Percentiles rank a stretch among this genome's conserved stretches.
Evolutionary conservation across 2,888 invertebrate genomes (phyloP).

Genomic region (Quadroppia sp.): DNA sequence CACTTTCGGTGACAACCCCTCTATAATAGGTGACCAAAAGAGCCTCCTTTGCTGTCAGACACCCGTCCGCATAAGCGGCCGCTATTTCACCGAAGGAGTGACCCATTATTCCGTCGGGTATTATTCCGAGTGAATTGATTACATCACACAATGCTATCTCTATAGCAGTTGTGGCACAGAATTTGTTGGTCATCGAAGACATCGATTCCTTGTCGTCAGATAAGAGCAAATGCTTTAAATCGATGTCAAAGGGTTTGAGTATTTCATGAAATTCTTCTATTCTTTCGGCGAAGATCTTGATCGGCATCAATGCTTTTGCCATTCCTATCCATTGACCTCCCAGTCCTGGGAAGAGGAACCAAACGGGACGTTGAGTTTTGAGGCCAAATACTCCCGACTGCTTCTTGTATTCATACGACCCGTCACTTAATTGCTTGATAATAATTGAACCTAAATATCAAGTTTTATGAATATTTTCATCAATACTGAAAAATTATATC

Average conservation of each 20-base stretch:
- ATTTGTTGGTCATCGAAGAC: slow-evolving; percentile 90
- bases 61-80: slow-evolving; percentile 58
- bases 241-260: slow-evolving; percentile 20
- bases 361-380: slow-evolving; percentile 65
- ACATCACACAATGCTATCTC: slow-evolving; percentile 53
- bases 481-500: background rate
- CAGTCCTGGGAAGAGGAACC: slow-evolving; percentile 85
- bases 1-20: slow-evolving; percentile 51
- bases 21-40: slow-evolving; percentile 58
- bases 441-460: background rate
- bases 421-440: background rate
- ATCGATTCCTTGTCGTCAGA: slow-evolving; percentile 56
- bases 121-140: slow-evolving; percentile 51
- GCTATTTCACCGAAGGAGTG: slow-evolving; percentile 59
- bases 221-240: slow-evolving; percentile 11
- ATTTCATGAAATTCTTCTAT: slow-evolving; percentile 11
- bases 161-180: slow-evolving; percentile 57
- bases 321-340: slow-evolving; percentile 32
- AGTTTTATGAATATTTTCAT: background rate
- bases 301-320: slow-evolving; percentile 36
- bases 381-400: background rate
- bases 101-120: slow-evolving; percentile 57
- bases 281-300: slow-evolving; percentile 25
- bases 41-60: slow-evolving; percentile 57
- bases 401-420: background rate